Conservation (phyloP, 2,888 invertebrate genomes). For the Drosophila algonquin region DNA sequence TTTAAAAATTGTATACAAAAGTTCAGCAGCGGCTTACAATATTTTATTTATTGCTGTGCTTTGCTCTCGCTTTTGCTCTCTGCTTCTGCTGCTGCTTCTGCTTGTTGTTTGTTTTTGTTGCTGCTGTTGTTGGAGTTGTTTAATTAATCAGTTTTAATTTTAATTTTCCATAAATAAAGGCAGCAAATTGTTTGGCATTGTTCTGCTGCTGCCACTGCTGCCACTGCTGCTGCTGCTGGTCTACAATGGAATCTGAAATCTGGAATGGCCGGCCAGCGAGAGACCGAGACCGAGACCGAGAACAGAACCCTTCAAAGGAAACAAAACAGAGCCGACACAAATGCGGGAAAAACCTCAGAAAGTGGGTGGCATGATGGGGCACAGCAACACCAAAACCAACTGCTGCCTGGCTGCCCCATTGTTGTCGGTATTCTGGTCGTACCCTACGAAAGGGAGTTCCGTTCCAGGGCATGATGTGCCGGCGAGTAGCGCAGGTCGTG, state of each 20-base stretch:
- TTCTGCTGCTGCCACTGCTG: background rate
- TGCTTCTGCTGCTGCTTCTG: too few species aligned
- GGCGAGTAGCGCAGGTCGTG: too few species aligned
- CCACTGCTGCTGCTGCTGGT: conserved; percentile 16
- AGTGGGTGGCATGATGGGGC: conserved; percentile 5
- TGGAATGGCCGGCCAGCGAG: background rate
- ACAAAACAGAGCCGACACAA: conserved; percentile 10
- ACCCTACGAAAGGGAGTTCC: background rate
- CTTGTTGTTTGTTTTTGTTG: background rate
- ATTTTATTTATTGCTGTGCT: conserved; percentile 42
- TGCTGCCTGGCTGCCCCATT: conserved; percentile 1
- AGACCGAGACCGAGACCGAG: conserved; percentile 11
- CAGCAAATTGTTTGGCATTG: conserved; percentile 39
- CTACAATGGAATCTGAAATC: conserved; percentile 15
- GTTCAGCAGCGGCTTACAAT: conserved; percentile 45
- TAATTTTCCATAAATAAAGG: conserved; percentile 42
- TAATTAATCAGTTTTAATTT: conserved; percentile 62
- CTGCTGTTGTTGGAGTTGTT: conserved; percentile 25
- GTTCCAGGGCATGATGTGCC: background rate
- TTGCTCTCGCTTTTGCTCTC: too few species aligned
- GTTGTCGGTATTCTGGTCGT: conserved; percentile 6
- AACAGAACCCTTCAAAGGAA: conserved; percentile 28
- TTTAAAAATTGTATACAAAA: conserved; percentile 56
- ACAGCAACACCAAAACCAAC: conserved; percentile 1
- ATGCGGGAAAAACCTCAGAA: conserved; percentile 23